Conservation (phyloP, 2,113 vertebrate species). For the Bubo scandiacus region DNA sequence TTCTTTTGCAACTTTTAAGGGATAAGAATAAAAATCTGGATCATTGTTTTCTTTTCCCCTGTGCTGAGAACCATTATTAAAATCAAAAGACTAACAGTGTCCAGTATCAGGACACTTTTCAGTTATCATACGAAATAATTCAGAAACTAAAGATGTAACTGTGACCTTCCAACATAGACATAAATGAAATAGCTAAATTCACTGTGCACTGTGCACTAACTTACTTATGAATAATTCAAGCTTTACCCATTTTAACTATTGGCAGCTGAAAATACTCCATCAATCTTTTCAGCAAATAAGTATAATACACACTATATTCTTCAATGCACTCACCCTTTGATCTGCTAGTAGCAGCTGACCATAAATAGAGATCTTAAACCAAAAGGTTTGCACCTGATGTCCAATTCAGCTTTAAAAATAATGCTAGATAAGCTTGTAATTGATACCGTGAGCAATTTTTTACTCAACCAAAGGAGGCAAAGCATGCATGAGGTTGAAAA, state of each 20-base stretch:
- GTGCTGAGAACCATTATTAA: neutral
- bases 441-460: constrained; percentile 9
- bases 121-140: neutral
- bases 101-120: neutral
- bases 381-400: constrained; percentile 30
- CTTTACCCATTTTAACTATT: constrained; percentile 19
- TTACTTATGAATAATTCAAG: constrained; percentile 60
- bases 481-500: constrained; percentile 29
- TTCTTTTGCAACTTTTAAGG: neutral
- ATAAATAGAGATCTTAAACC: constrained; percentile 39
- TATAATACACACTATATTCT: constrained; percentile 56
- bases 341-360: constrained; percentile 33
- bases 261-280: constrained; percentile 52
- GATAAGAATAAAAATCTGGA: neutral
- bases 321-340: constrained; percentile 24
- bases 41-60: neutral
- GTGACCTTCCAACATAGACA: neutral
- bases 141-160: neutral
- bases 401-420: constrained; percentile 46
- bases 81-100: neutral
- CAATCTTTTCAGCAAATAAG: constrained; percentile 44
- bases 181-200: neutral
- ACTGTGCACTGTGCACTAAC: neutral
- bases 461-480: constrained; percentile 4
- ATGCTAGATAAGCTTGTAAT: constrained; percentile 25